Percentiles rank a stretch among this genome's conserved stretches.
These are phyloP conservation scores for Hippoglossus stenolepis DNA, from an alignment of 2,113 vertebrate genomes.

Conservation along the genomic window DNA sequence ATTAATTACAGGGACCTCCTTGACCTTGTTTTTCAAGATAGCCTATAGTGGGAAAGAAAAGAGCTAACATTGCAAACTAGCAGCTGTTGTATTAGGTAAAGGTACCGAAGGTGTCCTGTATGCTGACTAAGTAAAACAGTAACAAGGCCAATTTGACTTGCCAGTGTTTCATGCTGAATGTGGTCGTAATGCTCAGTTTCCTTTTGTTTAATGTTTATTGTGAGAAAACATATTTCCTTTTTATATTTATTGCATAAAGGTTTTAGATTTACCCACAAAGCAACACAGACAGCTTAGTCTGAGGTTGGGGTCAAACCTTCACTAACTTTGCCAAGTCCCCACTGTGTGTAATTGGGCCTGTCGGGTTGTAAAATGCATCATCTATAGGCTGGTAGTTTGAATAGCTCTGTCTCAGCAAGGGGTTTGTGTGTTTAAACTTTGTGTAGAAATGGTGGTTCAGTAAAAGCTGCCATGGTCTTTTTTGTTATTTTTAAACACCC, in stretches of 20 bases:
- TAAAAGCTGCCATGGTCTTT: constrained; percentile 4
- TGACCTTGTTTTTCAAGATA: no score
- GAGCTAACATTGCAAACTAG: no score
- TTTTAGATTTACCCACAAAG: neutral
- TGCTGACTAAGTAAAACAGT: neutral
- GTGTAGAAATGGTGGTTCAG: neutral
- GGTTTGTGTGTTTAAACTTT: constrained; percentile 3
- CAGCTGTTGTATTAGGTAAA: no score
- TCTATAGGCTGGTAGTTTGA: constrained; percentile 13
- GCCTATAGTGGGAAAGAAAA: no score
- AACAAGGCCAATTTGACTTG: neutral
- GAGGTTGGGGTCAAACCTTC: neutral
- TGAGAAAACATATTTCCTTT: neutral
- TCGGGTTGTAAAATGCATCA: constrained; percentile 26
- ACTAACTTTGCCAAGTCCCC: constrained; percentile 8
- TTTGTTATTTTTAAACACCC: constrained; percentile 25
- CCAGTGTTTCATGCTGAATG: no score
- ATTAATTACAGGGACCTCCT: no score
- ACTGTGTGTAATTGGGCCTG: constrained; percentile 6
- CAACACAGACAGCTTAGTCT: constrained; percentile 1
- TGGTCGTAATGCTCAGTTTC: neutral
- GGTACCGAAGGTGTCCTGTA: neutral
- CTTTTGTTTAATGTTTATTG: neutral
- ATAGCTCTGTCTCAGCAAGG: constrained; percentile 9
- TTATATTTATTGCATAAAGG: constrained; percentile 2